Base-by-base conservation (phyloP, 1,140 invertebrate genomes). In the Chelonus insularis region DNA sequence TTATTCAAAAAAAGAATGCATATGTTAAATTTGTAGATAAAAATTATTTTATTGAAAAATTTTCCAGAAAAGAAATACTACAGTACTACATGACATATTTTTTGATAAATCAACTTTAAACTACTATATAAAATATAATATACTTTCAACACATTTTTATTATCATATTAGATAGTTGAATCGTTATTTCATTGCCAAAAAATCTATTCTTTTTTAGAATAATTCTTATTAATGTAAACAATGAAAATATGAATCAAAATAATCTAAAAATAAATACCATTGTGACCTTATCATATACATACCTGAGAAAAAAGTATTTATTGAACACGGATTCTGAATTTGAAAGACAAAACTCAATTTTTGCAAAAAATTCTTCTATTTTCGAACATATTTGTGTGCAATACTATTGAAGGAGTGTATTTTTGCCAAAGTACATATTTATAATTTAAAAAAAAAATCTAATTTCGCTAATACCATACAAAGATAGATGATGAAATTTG, bases 241-340 rank as follows among this genome's bases (percentile, higher is more conserved):
- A 47, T 12, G 50, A 37, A 9, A 29, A 14, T 43, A 21, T 21
- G 16, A 20, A 47, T 25, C 2, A 43, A 57, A 16, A 1, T 6
- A 51, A 23, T 11, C 14, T 21, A 14, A 39, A 21, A 29, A 39
- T 16, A 21, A 43, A 56, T 51, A 52, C 57, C 57, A 25, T 25
- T 52, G 57, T 60, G 57, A 52, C 57, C 57, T 60, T 60, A 60
- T 57, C 29, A 45, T 41, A 45, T 45, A 57, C 23, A 37, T 16
- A 29, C 14, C 18, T 60, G 57, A 21, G n/a, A n/a, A n/a, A n/a
- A n/a, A n/a, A n/a, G n/a, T n/a, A n/a, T n/a, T n/a, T n/a, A n/a
- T n/a, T n/a, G n/a, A n/a, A n/a, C n/a, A n/a, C n/a, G n/a, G n/a
- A n/a, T n/a, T n/a, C n/a, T n/a, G n/a, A n/a, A n/a, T 48, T 29